phyloP scores from a whole-genome alignment of 2,888 invertebrate genomes.

The Axea sp. region DNA sequence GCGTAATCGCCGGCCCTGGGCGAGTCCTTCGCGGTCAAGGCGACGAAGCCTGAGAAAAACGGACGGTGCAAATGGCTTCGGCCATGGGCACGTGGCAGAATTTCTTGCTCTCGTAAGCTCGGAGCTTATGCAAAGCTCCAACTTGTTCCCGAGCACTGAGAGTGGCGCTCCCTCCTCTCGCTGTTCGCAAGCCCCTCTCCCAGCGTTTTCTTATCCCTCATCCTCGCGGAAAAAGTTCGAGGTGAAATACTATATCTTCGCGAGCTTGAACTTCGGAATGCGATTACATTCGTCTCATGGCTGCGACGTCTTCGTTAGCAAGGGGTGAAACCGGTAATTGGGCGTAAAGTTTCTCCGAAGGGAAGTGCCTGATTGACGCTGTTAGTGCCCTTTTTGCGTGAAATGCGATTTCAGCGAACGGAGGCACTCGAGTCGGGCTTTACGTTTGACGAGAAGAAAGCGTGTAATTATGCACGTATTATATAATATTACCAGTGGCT shows the following conservation, averaged over 20 bases:
- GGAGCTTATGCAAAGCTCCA: slow-evolving; percentile 64
- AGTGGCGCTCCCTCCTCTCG: slow-evolving; percentile 2
- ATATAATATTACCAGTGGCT: too few relatives aligned
- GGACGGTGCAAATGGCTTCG: slow-evolving; percentile 64
- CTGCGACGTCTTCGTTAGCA: slow-evolving; percentile 45
- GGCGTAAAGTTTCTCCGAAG: slow-evolving; percentile 55
- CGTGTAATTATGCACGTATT: too few relatives aligned
- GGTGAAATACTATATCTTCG: slow-evolving; percentile 55
- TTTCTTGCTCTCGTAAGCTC: slow-evolving; percentile 64
- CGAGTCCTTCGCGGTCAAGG: slow-evolving; percentile 58
- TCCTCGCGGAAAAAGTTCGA: slow-evolving; percentile 57
- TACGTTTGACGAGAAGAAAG: slow-evolving; percentile 5
- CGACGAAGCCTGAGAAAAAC: slow-evolving; percentile 65
- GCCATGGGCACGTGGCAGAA: slow-evolving; percentile 64
- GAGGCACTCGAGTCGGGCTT: slow-evolving; percentile 27
- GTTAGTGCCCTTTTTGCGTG: slow-evolving; percentile 58
- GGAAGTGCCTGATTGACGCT: slow-evolving; percentile 54
- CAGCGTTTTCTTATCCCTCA: slow-evolving; percentile 32
- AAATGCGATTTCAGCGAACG: slow-evolving; percentile 44
- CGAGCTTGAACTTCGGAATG: slow-evolving; percentile 53
- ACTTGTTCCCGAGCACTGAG: slow-evolving; percentile 59
- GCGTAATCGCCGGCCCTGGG: slow-evolving; percentile 23
- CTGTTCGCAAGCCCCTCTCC: not conserved
- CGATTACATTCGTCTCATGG: slow-evolving; percentile 57
- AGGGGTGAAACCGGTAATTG: slow-evolving; percentile 58